Evolutionary conservation across 2,113 vertebrate genomes (phyloP).

Genomic region (Ahaetulla prasina): DNA sequence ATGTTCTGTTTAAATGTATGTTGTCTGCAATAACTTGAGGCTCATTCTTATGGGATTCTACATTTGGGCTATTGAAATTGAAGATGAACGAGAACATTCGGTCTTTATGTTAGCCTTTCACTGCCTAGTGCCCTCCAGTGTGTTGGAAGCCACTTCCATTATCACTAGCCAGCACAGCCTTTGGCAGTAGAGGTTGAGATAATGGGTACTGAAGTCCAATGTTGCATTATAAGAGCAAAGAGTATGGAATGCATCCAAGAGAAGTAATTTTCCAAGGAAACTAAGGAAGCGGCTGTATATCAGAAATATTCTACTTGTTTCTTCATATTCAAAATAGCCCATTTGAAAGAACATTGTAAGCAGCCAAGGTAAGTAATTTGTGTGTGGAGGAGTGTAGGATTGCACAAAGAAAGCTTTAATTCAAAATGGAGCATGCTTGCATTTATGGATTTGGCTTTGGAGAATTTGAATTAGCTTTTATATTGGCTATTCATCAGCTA

Average conservation of each 20-base stretch:
- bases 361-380: not conserved
- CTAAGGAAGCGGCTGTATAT: not conserved
- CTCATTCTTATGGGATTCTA: not conserved
- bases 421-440: not conserved
- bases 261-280: not conserved
- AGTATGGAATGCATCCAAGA: not conserved
- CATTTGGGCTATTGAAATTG: conserved; percentile 1
- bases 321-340: not conserved
- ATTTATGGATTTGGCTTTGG: conserved; percentile 6
- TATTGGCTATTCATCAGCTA: not conserved
- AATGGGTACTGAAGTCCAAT: not conserved
- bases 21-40: not conserved
- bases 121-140: not conserved
- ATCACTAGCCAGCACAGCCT: not conserved
- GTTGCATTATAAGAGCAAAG: not conserved
- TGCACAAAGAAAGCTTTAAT: not conserved
- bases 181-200: not conserved
- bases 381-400: not conserved
- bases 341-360: not conserved
- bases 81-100: not conserved
- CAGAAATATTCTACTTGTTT: not conserved
- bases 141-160: not conserved
- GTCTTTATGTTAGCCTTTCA: not conserved
- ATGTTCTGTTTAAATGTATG: not conserved
- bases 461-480: not conserved